Evolutionary conservation across 2,113 vertebrate genomes (phyloP).

Genomic region (Nyctereutes procyonoides): DNA sequence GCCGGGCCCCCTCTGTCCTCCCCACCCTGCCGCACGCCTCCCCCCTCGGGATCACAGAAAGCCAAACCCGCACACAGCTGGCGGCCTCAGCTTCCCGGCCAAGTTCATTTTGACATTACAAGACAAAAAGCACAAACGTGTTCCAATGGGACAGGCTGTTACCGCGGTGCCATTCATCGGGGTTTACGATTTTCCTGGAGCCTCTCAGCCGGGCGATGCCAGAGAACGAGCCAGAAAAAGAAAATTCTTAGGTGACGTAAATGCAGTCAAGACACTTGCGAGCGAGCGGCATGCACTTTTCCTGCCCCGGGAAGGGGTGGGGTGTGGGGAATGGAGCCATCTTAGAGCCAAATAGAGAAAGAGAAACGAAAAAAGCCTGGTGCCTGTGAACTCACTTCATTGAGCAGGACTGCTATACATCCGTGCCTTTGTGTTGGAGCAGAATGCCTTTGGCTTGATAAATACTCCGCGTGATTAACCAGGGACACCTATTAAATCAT

Average conservation of each 20-base stretch:
- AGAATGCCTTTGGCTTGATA: not conserved
- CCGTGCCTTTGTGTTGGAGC: not conserved
- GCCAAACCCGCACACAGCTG: not conserved
- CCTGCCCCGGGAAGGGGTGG: conserved; percentile 80
- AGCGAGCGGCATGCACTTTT: conserved; percentile 67
- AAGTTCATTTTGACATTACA: conserved; percentile 24
- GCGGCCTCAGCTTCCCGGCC: not conserved
- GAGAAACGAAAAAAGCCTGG: not conserved
- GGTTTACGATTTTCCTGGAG: conserved; percentile 80
- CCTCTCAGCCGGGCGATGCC: conserved; percentile 73
- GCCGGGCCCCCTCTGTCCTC: not conserved
- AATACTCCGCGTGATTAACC: not conserved
- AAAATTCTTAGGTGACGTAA: conserved; percentile 81
- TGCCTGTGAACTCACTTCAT: conserved; percentile 43
- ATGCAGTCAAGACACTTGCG: conserved; percentile 72
- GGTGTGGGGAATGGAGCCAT: conserved; percentile 43
- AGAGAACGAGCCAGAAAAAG: conserved; percentile 79
- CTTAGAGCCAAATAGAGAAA: conserved; percentile 30
- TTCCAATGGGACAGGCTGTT: not conserved
- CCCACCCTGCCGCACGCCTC: not conserved
- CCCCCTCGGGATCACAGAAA: not conserved
- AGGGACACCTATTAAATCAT: conserved; percentile 34
- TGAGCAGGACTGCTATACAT: not conserved
- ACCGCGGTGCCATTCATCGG: conserved; percentile 55
- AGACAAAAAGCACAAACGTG: not conserved